These are phyloP conservation scores for Trimorus sp. DNA, from an alignment of 2,888 invertebrate genomes.

Conservation along the genomic window DNA sequence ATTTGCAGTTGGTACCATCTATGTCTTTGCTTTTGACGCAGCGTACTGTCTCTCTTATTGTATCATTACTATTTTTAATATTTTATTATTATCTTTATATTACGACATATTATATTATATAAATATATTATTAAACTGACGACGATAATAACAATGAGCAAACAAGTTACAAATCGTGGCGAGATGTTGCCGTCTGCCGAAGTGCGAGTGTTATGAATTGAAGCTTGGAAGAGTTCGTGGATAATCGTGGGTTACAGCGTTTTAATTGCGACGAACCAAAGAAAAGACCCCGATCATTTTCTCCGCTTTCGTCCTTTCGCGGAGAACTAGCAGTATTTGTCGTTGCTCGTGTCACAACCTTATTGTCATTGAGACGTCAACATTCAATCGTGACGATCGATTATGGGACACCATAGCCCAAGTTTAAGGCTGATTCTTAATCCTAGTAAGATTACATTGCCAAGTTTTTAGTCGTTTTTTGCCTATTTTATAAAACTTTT, in stretches of 20 bases:
- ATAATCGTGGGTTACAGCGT: slow-evolving; percentile 73
- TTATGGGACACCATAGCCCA: slow-evolving; percentile 46
- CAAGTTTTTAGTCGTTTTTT: slow-evolving; percentile 50
- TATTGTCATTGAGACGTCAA: slow-evolving; percentile 33
- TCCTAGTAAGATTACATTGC: slow-evolving; percentile 54
- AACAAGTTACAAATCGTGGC: slow-evolving; percentile 40
- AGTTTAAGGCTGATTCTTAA: slow-evolving; percentile 52
- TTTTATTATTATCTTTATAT: too few species aligned
- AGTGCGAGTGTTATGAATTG: slow-evolving; percentile 39
- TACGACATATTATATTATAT: too few species aligned
- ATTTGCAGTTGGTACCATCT: too few species aligned
- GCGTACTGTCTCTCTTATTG: too few species aligned
- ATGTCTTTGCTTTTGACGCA: too few species aligned
- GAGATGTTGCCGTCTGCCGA: slow-evolving; percentile 28
- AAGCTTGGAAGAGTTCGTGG: background rate
- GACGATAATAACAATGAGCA: slow-evolving; percentile 26
- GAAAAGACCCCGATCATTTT: slow-evolving; percentile 71
- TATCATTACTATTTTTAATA: too few species aligned
- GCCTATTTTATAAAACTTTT: slow-evolving; percentile 35
- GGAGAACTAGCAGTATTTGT: slow-evolving; percentile 60
- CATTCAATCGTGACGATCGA: slow-evolving; percentile 32
- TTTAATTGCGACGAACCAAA: slow-evolving; percentile 76
- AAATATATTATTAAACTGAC: background rate
- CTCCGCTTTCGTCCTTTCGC: slow-evolving; percentile 56
- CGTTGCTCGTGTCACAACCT: slow-evolving; percentile 50